These are phyloP conservation scores for Oncopodura yosiiana DNA, from an alignment of 1,140 invertebrate species.

Conservation along the genomic window DNA sequence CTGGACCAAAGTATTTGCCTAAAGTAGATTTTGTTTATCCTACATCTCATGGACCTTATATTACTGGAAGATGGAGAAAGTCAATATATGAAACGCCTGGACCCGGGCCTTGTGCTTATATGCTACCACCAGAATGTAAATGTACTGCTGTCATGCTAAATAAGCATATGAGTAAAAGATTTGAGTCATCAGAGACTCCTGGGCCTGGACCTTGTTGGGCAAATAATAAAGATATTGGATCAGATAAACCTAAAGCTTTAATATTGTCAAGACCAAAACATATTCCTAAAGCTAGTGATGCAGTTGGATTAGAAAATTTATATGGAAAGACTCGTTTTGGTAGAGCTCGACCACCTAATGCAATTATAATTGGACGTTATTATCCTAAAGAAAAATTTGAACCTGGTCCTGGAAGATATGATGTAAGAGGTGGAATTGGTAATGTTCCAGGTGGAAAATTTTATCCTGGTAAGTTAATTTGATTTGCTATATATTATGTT, in stretches of 20 bases:
- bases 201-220: slow-evolving; percentile 10
- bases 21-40: too few relatives aligned
- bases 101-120: too few relatives aligned
- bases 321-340: slow-evolving; percentile 5
- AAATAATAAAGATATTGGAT: slow-evolving; percentile 1
- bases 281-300: neutral
- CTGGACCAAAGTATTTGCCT: too few relatives aligned
- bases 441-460: too few relatives aligned
- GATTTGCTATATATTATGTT: too few relatives aligned
- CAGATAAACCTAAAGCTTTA: slow-evolving; percentile 7
- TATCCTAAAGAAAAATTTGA: neutral
- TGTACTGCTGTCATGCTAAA: too few relatives aligned
- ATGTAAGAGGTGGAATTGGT: neutral
- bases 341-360: slow-evolving; percentile 6
- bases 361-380: slow-evolving; percentile 3
- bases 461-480: too few relatives aligned
- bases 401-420: slow-evolving; percentile 16
- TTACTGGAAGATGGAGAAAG: too few relatives aligned
- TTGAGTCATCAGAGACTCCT: slow-evolving; percentile 5
- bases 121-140: too few relatives aligned
- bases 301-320: slow-evolving; percentile 3
- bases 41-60: too few relatives aligned
- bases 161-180: neutral
- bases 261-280: neutral
- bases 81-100: too few relatives aligned